A percentile compares a stretch with the other conserved stretches of the same genome.
Evolutionary conservation across 2,113 vertebrate genomes (phyloP).

Genomic region (Gnathonemus echidnorhynchus): DNA sequence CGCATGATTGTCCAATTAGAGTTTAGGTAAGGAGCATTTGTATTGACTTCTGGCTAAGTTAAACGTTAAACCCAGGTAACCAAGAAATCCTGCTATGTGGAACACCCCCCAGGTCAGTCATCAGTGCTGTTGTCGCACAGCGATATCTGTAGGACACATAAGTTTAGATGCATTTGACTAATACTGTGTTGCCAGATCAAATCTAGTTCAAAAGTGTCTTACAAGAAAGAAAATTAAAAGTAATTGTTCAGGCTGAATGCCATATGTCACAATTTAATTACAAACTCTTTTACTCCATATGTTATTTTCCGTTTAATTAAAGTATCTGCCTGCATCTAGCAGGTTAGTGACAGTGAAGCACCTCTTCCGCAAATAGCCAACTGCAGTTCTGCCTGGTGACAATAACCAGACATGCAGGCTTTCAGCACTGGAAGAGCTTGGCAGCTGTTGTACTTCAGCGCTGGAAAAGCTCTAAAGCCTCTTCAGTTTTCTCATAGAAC

Average conservation of each 20-base stretch:
- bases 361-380: neutral
- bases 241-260: neutral
- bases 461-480: neutral
- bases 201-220: neutral
- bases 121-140: neutral
- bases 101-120: neutral
- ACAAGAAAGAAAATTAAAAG: neutral
- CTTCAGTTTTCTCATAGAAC: neutral
- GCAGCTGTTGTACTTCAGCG: neutral
- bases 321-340: neutral
- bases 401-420: neutral
- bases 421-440: neutral
- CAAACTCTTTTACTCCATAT: neutral
- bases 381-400: neutral
- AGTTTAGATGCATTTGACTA: neutral
- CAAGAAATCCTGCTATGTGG: too few relatives aligned
- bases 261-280: neutral
- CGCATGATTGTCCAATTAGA: too few relatives aligned
- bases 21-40: too few relatives aligned
- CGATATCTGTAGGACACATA: neutral
- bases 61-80: too few relatives aligned
- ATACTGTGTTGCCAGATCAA: neutral
- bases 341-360: neutral
- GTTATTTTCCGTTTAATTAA: neutral
- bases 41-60: too few relatives aligned